Base-by-base conservation (phyloP, 2,797 vertebrate genomes). In the Catostomus latipinnis region DNA sequence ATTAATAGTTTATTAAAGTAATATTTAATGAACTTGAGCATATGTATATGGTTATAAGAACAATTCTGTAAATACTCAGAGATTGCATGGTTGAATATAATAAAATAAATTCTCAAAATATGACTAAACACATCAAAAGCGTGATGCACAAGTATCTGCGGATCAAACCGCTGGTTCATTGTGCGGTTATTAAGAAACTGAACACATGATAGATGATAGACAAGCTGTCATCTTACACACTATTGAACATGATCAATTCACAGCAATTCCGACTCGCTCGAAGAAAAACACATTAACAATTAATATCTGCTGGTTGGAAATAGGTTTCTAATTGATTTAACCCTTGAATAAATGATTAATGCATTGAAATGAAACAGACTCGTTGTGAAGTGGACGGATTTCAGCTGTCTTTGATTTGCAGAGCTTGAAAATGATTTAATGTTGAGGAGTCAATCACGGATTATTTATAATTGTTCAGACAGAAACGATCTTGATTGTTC, bases 181-280 rank as follows among this genome's bases (percentile, higher is more conserved):
- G 16, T 43, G 6, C 10, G 5, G 53, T 56, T 48, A 76, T 74
- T 54, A 34, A 60, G 14, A 71, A 83, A 76, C 57, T 83, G 77
- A 79, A 65, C 81, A 68, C 13, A 78, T 74, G 76, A 83, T 69
- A 69, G 45, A 80, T 76, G 77, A 83, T 70, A 74, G 77, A 72
- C 82, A 71, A 60, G n/a, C 71, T 75, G 82, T 83, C 82, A 80
- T 72, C 46, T 75, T 60, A 52, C 67, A 56, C 67, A 67, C 54
- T 60, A 66, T 76, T 65, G 58, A 63, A 49, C 76, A 56, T 14
- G 76, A 78, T 69, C 34, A 77, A 80, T 83, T 54, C 61, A 62
- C 61, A 50, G 8, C 34, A 11, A 68, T 68, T 68, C 52, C 54
- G 11, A 76, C 63, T 68, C 61, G 13, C 46, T 82, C 57, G 11